Percentiles rank a stretch among this genome's conserved stretches.
Evolutionary conservation across 2,113 vertebrate genomes (phyloP).

Genomic region (Prunella fulvescens): DNA sequence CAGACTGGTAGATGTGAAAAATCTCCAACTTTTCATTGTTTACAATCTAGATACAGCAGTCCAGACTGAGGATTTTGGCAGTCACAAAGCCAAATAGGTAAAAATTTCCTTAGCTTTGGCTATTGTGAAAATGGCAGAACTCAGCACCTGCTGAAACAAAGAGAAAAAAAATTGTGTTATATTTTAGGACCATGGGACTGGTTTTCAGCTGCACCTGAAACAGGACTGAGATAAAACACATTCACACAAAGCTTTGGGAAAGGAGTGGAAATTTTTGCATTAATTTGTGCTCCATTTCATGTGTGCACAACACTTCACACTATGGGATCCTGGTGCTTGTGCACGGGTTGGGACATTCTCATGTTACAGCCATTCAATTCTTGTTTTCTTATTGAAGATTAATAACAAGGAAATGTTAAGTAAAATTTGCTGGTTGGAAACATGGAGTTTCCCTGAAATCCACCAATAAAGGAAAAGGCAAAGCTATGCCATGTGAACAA

Average conservation of each 20-base stretch:
- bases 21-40: background rate
- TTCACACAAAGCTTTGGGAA: background rate
- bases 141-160: background rate
- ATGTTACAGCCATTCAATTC: background rate
- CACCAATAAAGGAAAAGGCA: background rate
- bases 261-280: background rate
- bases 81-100: background rate
- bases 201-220: background rate
- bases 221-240: background rate
- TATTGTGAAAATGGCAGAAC: background rate
- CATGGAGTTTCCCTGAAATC: background rate
- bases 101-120: background rate
- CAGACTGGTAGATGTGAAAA: background rate
- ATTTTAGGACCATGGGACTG: background rate
- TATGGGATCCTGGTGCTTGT: background rate
- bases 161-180: background rate
- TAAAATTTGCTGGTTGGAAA: background rate
- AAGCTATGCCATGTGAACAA: background rate
- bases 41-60: background rate
- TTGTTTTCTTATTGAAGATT: background rate
- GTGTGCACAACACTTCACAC: background rate
- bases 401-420: background rate
- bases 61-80: background rate
- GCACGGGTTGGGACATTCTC: background rate
- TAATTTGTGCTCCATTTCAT: background rate